Evolutionary conservation across 2,797 vertebrate species (phyloP), one percentile per base, ranked within the genome.

Genomic region (Danio choprae): DNA sequence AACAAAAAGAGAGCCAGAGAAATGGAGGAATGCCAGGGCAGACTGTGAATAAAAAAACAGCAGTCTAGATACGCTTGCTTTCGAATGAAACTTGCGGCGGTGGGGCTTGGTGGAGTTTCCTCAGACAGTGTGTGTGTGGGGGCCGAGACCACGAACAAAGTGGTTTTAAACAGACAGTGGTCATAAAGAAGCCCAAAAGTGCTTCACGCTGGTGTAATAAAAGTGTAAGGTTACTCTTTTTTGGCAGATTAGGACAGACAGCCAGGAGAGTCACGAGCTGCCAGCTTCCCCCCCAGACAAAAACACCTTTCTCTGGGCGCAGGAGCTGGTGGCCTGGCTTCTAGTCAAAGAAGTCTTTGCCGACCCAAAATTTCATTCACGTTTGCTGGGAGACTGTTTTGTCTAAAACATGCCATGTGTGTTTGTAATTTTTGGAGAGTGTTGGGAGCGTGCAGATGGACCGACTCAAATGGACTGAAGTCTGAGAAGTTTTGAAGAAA

Each of bases 251-350:
- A 71, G 75, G 85, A 88, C 82, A 82, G 79, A 85, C 86, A 87
- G 85, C 83, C 85, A 86, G 64, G 71, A 87, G 83, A 88, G 88
- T 84, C 74, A 74, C 56, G 81, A 80, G 86, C 84, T 73, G 87
- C 86, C 87, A 84, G 89, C 84, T 87, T 85, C 84, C 84, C 80
- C 83, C 86, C 89, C 91, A 94, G 92, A 94, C 93, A 93, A 93
- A 94, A 93, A 92, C 93, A 93, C 90, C 90, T 92, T 91, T 93
- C 89, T 93, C 86, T 86, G 90, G 89, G 90, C 87, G 89, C 82
- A 76, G 81, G 78, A 89, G 86, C 89, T 84, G 87, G 85, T 48
- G 89, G 91, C 85, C 90, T 93, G 93, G 93, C 89, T 85, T 77
- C 9, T 9, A 18, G 80, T 90, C 91, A 90, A 88, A 84, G 90